phyloP scores from a whole-genome alignment of 2,888 invertebrate species.

The Chrysolina americana region DNA sequence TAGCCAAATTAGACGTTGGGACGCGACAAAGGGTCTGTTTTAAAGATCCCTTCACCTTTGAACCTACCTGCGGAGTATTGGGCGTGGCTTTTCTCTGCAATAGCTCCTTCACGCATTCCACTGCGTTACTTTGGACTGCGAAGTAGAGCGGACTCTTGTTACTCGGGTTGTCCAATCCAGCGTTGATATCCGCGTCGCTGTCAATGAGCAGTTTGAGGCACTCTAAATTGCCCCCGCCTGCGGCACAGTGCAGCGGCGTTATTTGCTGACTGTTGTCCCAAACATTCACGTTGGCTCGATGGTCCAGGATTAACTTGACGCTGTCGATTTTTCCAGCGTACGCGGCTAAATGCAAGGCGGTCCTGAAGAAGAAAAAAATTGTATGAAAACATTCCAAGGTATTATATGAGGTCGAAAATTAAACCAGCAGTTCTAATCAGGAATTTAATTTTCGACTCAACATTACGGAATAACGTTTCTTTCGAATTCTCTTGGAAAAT shows the following conservation, averaged over 20 bases:
- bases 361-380: slow-evolving; percentile 66
- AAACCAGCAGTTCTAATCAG: no score
- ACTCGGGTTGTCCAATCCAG: slow-evolving; percentile 77
- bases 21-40: no score
- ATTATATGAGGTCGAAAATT: not conserved
- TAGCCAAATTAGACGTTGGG: no score
- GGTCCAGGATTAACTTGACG: slow-evolving; percentile 78
- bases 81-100: slow-evolving; percentile 85
- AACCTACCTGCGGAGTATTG: slow-evolving; percentile 82
- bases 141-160: slow-evolving; percentile 86
- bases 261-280: slow-evolving; percentile 82
- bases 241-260: slow-evolving; percentile 85
- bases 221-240: slow-evolving; percentile 76
- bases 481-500: no score
- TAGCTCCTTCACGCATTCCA: slow-evolving; percentile 81
- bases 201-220: slow-evolving; percentile 78
- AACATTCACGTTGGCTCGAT: slow-evolving; percentile 77
- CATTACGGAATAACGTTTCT: no score
- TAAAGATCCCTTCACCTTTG: no score
- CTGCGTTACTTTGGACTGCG: slow-evolving; percentile 84
- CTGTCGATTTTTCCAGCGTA: slow-evolving; percentile 82
- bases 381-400: not conserved
- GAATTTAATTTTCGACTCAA: no score
- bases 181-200: slow-evolving; percentile 85
- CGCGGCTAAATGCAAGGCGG: slow-evolving; percentile 85